Evolutionary conservation across 53 echinoderm and acorn worm genomes (phyloP).

Genomic region (Paelopatides confundens): DNA sequence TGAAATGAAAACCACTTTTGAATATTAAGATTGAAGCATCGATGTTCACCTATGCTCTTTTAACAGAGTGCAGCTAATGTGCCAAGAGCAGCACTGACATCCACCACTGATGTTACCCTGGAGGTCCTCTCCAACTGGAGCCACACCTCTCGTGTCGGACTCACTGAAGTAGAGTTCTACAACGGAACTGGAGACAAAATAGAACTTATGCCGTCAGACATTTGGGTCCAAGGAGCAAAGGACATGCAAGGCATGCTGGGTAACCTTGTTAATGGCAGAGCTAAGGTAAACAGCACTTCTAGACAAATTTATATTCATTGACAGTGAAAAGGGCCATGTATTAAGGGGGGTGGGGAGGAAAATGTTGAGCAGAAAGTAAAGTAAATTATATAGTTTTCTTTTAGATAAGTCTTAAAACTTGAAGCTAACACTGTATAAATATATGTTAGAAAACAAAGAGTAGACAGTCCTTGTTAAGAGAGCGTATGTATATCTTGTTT

Average conservation of each 20-base stretch:
- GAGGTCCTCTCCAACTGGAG: constrained; percentile 91
- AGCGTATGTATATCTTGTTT: too few relatives aligned
- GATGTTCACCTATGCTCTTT: neutral
- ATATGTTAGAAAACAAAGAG: too few relatives aligned
- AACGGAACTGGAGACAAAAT: constrained; percentile 70
- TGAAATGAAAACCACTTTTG: too few relatives aligned
- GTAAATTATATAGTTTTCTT: too few relatives aligned
- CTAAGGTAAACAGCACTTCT: constrained; percentile 95
- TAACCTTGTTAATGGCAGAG: constrained; percentile 84
- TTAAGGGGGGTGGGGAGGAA: too few relatives aligned
- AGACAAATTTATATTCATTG: neutral
- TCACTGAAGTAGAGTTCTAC: constrained; percentile 95
- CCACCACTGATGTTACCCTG: constrained; percentile 55
- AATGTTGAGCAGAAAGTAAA: too few relatives aligned
- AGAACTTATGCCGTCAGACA: constrained; percentile 51
- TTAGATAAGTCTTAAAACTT: too few relatives aligned
- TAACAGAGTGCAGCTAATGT: constrained; percentile 70
- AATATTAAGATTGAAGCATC: too few relatives aligned
- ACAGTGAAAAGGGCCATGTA: too few relatives aligned
- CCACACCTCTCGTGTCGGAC: constrained; percentile 81
- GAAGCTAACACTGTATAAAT: too few relatives aligned
- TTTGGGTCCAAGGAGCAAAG: constrained; percentile 53
- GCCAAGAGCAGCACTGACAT: constrained; percentile 39
- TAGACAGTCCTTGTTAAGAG: too few relatives aligned
- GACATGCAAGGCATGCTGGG: constrained; percentile 73